phyloP scores from a whole-genome alignment of 2,888 invertebrate species.

The Drosophila aldrichi region DNA sequence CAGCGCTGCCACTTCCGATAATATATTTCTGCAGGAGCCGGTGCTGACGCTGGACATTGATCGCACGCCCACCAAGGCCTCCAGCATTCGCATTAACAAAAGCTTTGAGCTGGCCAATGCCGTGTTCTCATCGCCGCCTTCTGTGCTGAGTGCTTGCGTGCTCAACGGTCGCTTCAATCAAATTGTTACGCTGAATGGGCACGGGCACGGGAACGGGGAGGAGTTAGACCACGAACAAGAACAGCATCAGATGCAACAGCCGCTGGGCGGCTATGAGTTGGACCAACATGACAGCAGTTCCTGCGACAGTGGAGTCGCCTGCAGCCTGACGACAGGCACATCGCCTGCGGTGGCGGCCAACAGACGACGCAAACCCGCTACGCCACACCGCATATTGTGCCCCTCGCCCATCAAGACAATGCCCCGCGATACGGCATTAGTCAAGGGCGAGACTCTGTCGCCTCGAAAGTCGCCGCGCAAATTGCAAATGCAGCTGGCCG shows the following conservation, averaged over 20 bases:
- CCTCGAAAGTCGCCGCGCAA: slow-evolving; percentile 82
- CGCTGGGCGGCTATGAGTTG: slow-evolving; percentile 65
- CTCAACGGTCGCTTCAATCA: slow-evolving; percentile 85
- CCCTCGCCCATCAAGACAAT: slow-evolving; percentile 83
- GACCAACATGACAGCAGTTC: slow-evolving; percentile 85
- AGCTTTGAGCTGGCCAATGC: slow-evolving; percentile 81
- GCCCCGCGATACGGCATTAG: slow-evolving; percentile 49
- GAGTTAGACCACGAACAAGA: slow-evolving; percentile 37
- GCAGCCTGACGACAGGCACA: slow-evolving; percentile 49
- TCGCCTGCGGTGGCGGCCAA: slow-evolving; percentile 36
- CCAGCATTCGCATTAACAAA: slow-evolving; percentile 84
- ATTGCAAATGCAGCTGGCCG: slow-evolving; percentile 55
- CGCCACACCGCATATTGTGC: slow-evolving; percentile 88
- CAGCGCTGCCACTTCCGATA: slow-evolving; percentile 73
- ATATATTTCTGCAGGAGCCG: slow-evolving; percentile 85
- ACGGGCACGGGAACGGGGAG: slow-evolving; percentile 26
- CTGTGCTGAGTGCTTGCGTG: slow-evolving; percentile 63
- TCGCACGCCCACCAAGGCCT: slow-evolving; percentile 84
- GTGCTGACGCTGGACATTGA: slow-evolving; percentile 85
- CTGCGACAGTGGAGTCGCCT: slow-evolving; percentile 85
- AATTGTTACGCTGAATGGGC: slow-evolving; percentile 81
- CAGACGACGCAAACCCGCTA: slow-evolving; percentile 85
- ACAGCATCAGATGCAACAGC: slow-evolving; percentile 13
- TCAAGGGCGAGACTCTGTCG: slow-evolving; percentile 61
- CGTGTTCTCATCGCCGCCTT: slow-evolving; percentile 83